Evolutionary conservation across 2,888 invertebrate species (phyloP).

Genomic region (Operophtera brumata): DNA sequence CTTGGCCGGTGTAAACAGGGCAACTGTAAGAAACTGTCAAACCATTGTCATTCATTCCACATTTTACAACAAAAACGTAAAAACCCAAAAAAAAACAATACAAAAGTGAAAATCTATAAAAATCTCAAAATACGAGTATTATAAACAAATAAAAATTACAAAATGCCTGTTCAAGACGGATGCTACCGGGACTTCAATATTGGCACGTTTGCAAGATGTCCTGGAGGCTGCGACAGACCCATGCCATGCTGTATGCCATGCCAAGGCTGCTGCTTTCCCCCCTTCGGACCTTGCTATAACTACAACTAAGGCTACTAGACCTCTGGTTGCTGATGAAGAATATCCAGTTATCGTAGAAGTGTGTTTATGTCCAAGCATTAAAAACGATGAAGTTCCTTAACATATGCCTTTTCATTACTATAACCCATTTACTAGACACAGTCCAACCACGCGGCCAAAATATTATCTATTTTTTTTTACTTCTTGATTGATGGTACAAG

Average conservation of each 20-base stretch:
- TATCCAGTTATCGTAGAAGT: no score
- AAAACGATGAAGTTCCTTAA: no score
- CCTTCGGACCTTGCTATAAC: constrained; percentile 6
- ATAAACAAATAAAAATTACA: neutral
- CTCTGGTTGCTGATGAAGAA: no score
- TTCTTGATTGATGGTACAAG: no score
- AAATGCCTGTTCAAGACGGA: constrained; percentile 19
- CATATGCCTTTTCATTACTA: no score
- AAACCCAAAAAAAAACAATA: constrained; percentile 10
- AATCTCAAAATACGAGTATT: neutral
- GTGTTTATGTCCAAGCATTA: no score
- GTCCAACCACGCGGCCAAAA: no score
- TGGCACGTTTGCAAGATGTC: constrained; percentile 18
- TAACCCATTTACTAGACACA: no score
- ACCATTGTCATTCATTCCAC: constrained; percentile 3
- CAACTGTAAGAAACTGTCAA: neutral
- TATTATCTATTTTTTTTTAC: no score
- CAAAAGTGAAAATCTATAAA: constrained; percentile 2
- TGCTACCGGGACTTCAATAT: constrained; percentile 21
- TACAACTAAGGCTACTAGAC: neutral
- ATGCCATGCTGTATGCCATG: constrained; percentile 9
- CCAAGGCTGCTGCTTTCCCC: constrained; percentile 1
- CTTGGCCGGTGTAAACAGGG: neutral
- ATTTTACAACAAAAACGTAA: constrained; percentile 1
- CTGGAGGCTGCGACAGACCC: constrained; percentile 1